Evolutionary conservation across 1,140 invertebrate species (phyloP).

Genomic region (Aphelinus atriplicis): DNA sequence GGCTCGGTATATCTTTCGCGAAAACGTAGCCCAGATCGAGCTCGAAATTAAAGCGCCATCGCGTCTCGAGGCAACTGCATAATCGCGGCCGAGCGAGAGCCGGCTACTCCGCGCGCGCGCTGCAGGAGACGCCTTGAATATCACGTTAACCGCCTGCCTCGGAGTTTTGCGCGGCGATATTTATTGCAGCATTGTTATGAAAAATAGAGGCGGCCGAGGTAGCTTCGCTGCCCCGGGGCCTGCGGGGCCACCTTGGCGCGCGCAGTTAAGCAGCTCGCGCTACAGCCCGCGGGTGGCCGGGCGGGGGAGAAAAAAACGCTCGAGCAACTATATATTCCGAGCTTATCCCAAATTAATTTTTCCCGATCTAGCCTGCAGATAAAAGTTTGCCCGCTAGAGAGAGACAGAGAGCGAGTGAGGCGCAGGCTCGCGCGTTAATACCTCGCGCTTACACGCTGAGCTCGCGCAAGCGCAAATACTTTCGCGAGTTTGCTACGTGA

Average conservation of each 20-base stretch:
- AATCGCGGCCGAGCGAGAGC: too few relatives aligned
- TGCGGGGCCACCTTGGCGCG: not conserved
- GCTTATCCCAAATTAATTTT: constrained; percentile 37
- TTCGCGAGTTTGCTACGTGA: constrained; percentile 25
- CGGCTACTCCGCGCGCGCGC: not conserved
- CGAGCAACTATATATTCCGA: constrained; percentile 3
- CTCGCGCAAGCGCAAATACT: constrained; percentile 10
- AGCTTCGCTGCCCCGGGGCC: not conserved
- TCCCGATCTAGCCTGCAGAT: constrained; percentile 23
- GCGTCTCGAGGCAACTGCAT: not conserved
- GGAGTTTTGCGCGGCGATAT: constrained; percentile 21
- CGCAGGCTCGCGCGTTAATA: not conserved
- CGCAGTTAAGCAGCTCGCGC: not conserved
- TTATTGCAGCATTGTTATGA: constrained; percentile 35
- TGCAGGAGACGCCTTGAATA: constrained; percentile 14
- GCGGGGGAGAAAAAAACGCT: constrained; percentile 7
- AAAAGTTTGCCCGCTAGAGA: constrained; percentile 15
- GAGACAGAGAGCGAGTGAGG: not conserved
- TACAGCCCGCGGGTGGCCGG: not conserved
- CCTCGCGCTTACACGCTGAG: constrained; percentile 2
- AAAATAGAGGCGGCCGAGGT: constrained; percentile 15
- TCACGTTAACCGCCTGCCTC: constrained; percentile 2
- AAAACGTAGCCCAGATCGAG: too few relatives aligned
- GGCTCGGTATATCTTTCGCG: too few relatives aligned
- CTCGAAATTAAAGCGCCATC: too few relatives aligned